Base-by-base conservation (phyloP, 2,888 invertebrate species). In the Cheilosia vulpina region DNA sequence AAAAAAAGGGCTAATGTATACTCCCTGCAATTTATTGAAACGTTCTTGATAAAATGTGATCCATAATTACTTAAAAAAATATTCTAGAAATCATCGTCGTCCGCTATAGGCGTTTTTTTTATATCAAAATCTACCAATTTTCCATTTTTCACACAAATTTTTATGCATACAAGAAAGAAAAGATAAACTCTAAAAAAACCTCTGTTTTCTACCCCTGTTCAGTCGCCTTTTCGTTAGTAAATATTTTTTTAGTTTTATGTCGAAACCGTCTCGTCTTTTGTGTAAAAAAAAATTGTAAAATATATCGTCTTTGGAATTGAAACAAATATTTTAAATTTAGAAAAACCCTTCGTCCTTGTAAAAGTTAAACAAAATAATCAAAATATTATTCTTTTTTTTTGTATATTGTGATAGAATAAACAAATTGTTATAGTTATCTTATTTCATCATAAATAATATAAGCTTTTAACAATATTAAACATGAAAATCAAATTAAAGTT, bases 321-420 rank as follows among this genome's bases (percentile, higher is more conserved):
- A 53, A 50, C 9, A 58, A 41, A 31, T 55, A 45, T 55, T 58
- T 58, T 17, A 58, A 41, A 24, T 24, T n/a, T 15, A 27, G 27
- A 5, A 15, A 47, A 47, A 45, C 34, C 21, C 38, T 68, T 41
- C 60, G 60, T 68, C 79, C 76, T 72, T 78, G 58, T 63, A 72
- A 75, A 63, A 68, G 62, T 65, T 52, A 52, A 52, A 62, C 52
- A 78, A 79, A 60, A 60, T 63, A 43, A 47, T 31, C 43, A 80
- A 53, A 68, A 69, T 60, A 55, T 21, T 34, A 27, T 50, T 9
- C 73, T 17, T 77, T 72, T 72, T 21, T 82, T 77, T 71, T 85
- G 71, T 85, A 82, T 77, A 75, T 85, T 85, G 76, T 77, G 76
- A 87, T 83, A 82, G 60, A 65, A 15, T 76, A 50, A 65, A 53